These are phyloP conservation scores for Caenorhabditis auriculariae DNA, from an alignment of 2,888 invertebrate genomes.

Conservation along the genomic window DNA sequence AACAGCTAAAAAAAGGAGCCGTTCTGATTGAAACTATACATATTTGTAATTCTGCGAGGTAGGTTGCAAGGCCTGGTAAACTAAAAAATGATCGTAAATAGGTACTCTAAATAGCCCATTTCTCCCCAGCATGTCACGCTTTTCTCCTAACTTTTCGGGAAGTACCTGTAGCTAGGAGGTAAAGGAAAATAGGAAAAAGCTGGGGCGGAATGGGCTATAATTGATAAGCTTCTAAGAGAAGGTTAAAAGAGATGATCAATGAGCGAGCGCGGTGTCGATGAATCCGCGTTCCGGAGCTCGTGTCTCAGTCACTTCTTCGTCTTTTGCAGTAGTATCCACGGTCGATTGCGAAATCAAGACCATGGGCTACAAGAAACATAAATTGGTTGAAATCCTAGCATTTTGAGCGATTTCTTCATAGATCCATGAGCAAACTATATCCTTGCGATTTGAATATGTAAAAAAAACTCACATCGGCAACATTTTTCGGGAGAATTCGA, in stretches of 20 bases:
- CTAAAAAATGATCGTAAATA: too few species aligned
- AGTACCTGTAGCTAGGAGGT: too few species aligned
- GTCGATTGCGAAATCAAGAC: conserved; percentile 30
- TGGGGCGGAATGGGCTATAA: too few species aligned
- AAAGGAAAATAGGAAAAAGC: too few species aligned
- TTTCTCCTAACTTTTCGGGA: too few species aligned
- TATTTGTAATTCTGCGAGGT: too few species aligned
- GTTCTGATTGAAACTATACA: too few species aligned
- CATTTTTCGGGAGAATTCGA: conserved; percentile 46
- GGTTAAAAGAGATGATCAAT: conserved; percentile 15
- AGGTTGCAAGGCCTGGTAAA: too few species aligned
- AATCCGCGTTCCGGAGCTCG: conserved; percentile 55
- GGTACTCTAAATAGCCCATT: too few species aligned
- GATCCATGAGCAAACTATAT: too few species aligned
- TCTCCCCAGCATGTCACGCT: too few species aligned
- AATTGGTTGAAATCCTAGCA: not conserved
- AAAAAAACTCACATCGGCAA: conserved; percentile 28
- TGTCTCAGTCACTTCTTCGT: conserved; percentile 24
- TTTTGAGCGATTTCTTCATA: not conserved
- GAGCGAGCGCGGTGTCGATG: conserved; percentile 53
- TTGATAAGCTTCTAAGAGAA: not conserved
- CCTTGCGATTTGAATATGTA: not conserved
- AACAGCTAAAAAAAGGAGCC: too few species aligned
- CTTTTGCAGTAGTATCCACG: not conserved
- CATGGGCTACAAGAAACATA: conserved; percentile 34